Evolutionary conservation across 2,113 vertebrate species (phyloP).

Genomic region (Centropus unirufus): DNA sequence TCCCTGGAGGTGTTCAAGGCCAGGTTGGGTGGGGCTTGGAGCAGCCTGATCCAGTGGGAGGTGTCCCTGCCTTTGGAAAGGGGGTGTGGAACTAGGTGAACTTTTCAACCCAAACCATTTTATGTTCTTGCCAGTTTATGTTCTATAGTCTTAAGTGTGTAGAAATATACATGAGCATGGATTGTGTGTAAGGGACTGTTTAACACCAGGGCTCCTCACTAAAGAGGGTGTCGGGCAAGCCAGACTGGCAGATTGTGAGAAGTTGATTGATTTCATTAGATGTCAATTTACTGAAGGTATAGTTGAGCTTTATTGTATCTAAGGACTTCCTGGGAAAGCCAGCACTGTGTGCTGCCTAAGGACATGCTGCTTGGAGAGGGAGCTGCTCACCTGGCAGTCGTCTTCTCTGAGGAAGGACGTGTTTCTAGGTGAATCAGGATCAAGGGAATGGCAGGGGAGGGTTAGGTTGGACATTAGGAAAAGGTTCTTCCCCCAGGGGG

Average conservation of each 20-base stretch:
- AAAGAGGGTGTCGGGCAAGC: background rate
- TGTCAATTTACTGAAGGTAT: fast-evolving
- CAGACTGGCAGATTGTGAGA: fast-evolving
- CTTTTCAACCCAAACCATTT: too few relatives aligned
- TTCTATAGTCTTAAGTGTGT: fast-evolving
- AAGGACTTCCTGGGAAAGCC: background rate
- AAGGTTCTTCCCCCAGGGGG: too few relatives aligned
- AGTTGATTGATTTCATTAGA: background rate
- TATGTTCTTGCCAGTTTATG: too few relatives aligned
- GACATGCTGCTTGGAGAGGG: fast-evolving
- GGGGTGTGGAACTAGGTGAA: too few relatives aligned
- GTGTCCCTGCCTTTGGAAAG: too few relatives aligned
- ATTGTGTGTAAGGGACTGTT: fast-evolving
- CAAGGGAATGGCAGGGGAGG: too few relatives aligned
- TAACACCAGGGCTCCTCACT: fast-evolving
- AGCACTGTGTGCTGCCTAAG: fast-evolving
- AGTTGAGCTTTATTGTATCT: background rate
- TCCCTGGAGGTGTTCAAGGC: too few relatives aligned
- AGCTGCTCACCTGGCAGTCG: background rate
- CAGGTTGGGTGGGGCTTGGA: too few relatives aligned
- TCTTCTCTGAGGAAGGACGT: background rate
- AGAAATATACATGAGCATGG: fast-evolving
- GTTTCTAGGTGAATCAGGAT: background rate
- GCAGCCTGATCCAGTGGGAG: too few relatives aligned
- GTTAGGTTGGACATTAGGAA: too few relatives aligned